These are phyloP conservation scores for Spodoptera littoralis DNA, from an alignment of 2,888 invertebrate species.

Conservation along the genomic window DNA sequence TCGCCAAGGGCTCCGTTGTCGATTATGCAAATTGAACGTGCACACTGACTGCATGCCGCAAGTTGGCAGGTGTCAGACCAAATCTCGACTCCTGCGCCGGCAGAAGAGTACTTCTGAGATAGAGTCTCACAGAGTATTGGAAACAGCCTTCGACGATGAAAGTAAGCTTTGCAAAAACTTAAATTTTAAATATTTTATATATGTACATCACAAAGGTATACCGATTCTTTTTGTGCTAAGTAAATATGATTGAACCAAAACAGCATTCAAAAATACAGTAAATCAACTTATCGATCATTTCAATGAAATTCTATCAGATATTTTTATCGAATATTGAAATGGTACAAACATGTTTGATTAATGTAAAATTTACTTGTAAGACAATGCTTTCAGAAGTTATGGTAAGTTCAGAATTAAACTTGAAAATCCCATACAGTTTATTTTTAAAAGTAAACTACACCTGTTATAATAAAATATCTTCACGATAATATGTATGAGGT, in stretches of 20 bases:
- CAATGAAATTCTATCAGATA: too few relatives aligned
- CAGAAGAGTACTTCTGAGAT: constrained; percentile 97
- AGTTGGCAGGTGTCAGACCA: constrained; percentile 95
- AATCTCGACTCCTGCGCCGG: constrained; percentile 94
- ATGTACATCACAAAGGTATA: neutral
- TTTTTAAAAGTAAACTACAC: constrained; percentile 23
- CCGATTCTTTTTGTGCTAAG: neutral
- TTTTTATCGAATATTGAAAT: too few relatives aligned
- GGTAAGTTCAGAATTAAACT: constrained; percentile 66
- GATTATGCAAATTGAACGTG: constrained; percentile 96
- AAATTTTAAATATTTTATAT: constrained; percentile 1
- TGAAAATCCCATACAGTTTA: constrained; percentile 10
- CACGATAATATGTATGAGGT: constrained; percentile 23
- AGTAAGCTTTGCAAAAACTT: constrained; percentile 89
- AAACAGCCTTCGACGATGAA: constrained; percentile 92
- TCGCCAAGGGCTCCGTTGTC: constrained; percentile 96
- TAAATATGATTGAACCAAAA: constrained; percentile 8
- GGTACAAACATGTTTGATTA: too few relatives aligned
- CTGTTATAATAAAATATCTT: constrained; percentile 34
- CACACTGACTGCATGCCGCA: constrained; percentile 96
- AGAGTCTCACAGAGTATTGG: constrained; percentile 91
- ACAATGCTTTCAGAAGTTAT: constrained; percentile 66
- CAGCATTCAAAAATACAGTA: constrained; percentile 31
- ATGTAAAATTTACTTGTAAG: constrained; percentile 34
- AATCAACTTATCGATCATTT: too few relatives aligned